These are phyloP conservation scores for Nannoperca australis DNA, from an alignment of 2,797 vertebrate genomes.

Conservation along the genomic window DNA sequence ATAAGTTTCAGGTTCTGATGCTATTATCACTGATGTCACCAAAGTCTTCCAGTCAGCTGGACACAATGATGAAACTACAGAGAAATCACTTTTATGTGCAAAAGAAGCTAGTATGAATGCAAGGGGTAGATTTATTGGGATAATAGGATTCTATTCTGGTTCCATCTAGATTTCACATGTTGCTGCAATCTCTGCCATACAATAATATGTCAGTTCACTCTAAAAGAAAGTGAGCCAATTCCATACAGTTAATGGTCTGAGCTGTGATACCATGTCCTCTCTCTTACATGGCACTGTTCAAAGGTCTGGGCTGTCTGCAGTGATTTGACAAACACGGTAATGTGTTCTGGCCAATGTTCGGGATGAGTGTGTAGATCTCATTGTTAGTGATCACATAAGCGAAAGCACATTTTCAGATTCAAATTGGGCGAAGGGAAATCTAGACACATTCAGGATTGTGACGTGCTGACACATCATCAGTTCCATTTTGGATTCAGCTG, in stretches of 20 bases:
- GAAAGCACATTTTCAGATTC: slow-evolving; percentile 65
- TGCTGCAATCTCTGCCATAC: slow-evolving; percentile 67
- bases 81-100: slow-evolving; percentile 77
- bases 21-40: slow-evolving; percentile 59
- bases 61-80: slow-evolving; percentile 81
- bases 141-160: slow-evolving; percentile 75
- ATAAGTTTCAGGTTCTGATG: slow-evolving; percentile 39
- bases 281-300: slow-evolving; percentile 52
- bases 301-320: slow-evolving; percentile 62
- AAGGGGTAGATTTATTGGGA: slow-evolving; percentile 74
- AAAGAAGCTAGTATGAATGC: slow-evolving; percentile 64
- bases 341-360: slow-evolving; percentile 41
- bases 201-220: slow-evolving; percentile 62
- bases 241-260: slow-evolving; percentile 72
- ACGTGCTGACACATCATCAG: slow-evolving; percentile 66
- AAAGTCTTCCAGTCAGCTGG: slow-evolving; percentile 57
- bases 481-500: slow-evolving; percentile 62
- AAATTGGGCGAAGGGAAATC: slow-evolving; percentile 64
- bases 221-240: slow-evolving; percentile 73
- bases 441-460: slow-evolving; percentile 60
- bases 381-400: slow-evolving; percentile 65
- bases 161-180: slow-evolving; percentile 75
- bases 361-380: slow-evolving; percentile 37
- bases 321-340: slow-evolving; percentile 67
- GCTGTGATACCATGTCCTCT: slow-evolving; percentile 59